Evolutionary conservation across 2,797 vertebrate species (phyloP).

Genomic region (Labroides dimidiatus): DNA sequence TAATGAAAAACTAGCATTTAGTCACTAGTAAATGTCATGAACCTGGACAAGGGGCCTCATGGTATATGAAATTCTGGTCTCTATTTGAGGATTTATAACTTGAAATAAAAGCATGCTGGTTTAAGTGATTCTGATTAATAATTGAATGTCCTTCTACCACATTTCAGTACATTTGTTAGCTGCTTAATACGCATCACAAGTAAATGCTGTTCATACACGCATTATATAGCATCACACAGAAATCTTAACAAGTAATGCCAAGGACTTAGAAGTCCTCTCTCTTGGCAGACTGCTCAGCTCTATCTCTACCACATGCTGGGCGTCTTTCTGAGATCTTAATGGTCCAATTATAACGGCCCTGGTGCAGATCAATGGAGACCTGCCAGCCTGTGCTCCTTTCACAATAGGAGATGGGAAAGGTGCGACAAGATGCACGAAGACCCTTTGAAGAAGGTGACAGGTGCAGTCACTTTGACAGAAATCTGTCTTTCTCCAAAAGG

Average conservation of each 20-base stretch:
- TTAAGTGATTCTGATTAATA: neutral
- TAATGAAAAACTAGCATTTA: no score
- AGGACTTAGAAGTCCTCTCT: slow-evolving; percentile 51
- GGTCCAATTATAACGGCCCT: slow-evolving; percentile 77
- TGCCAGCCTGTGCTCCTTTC: slow-evolving; percentile 62
- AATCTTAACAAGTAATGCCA: slow-evolving; percentile 42
- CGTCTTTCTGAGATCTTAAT: slow-evolving; percentile 81
- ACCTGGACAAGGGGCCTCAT: no score
- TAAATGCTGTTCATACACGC: slow-evolving; percentile 41
- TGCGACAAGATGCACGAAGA: slow-evolving; percentile 75
- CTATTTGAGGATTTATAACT: no score
- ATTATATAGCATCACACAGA: slow-evolving; percentile 40
- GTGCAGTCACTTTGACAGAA: slow-evolving; percentile 66
- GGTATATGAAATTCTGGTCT: no score
- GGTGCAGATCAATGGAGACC: slow-evolving; percentile 79
- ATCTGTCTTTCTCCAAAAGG: slow-evolving; percentile 66
- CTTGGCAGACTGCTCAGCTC: slow-evolving; percentile 50
- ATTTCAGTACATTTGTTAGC: neutral
- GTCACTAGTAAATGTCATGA: no score
- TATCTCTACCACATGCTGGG: slow-evolving; percentile 64
- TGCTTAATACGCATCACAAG: slow-evolving; percentile 9
- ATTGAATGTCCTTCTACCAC: neutral
- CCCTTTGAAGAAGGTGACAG: slow-evolving; percentile 71
- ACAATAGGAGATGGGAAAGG: slow-evolving; percentile 75
- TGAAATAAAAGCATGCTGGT: no score